Evolutionary conservation across 2,113 vertebrate genomes (phyloP), one percentile per base, ranked within the genome.

Genomic region (Arothron firmamentum): DNA sequence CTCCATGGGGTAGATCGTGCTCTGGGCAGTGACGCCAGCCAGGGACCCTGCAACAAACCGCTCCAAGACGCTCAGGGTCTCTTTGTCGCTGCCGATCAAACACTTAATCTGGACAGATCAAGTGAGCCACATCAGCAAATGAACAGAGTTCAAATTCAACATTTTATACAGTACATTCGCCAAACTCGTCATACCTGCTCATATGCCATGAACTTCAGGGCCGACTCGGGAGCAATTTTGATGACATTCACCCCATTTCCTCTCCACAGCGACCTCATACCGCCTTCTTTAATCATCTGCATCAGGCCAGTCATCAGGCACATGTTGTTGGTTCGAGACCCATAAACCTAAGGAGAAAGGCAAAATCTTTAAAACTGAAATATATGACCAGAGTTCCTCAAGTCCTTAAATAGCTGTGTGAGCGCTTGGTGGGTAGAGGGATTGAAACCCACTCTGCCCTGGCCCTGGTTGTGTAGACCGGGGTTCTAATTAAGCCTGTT

Each of bases 121-220:
- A 2, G 3, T 1, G 8, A 38, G 6, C 25, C 0, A 9, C 5
- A 20, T 60, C 0, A 72, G 45, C 31, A 1, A 18, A 11, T 1
- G 2, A 3, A 19, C 5, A 17, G 45, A 47, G 21, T 10, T 7
- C 9, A 10, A 6, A 42, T n/a, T 0, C 2, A 13, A n/a, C 0
- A 0, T 11, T 13, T 28, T 5, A 5, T 1, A n/a, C n/a, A n/a
- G 5, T 3, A 7, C n/a, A n/a, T 10, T 25, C 0, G 6, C 3
- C 15, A 1, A 5, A 6, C 17, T 38, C 0, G 1, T 0, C 43
- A 0, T 74, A 99, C 96, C 93, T 99, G 96, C 64, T 99, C 96
- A 0, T 98, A 98, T 0, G 95, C 96, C 96, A 98, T 99, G 88
- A 99, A 99, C 68, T 99, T 98, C 54, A 99, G 94, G 25, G 96